phyloP scores from a whole-genome alignment of 2,113 vertebrate species.

The Catagonus wagneri region DNA sequence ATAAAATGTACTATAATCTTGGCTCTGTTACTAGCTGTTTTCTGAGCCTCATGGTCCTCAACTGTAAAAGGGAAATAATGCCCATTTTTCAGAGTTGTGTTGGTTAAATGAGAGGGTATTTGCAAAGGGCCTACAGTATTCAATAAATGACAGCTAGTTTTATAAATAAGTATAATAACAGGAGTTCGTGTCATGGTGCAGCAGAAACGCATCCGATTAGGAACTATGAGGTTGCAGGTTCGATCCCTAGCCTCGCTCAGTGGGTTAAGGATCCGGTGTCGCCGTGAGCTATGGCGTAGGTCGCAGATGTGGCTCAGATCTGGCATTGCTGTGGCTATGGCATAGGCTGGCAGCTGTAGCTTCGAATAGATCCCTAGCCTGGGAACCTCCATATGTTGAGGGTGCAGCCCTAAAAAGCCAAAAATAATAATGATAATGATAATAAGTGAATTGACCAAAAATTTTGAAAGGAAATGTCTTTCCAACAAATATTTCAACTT shows the following conservation, averaged over 20 bases:
- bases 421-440: neutral
- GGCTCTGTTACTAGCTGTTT: neutral
- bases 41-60: neutral
- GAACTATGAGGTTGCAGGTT: no score
- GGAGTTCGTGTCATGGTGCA: no score
- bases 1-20: slow-evolving; percentile 12
- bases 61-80: neutral
- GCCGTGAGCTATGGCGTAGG: no score
- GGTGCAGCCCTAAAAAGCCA: no score
- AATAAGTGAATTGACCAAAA: neutral
- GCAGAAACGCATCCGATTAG: no score
- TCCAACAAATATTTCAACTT: slow-evolving; percentile 24
- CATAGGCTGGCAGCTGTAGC: no score
- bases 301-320: no score
- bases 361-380: no score
- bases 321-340: no score
- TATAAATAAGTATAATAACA: neutral
- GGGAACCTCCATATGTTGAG: no score
- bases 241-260: no score
- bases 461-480: slow-evolving; percentile 15
- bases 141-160: neutral
- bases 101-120: slow-evolving; percentile 1
- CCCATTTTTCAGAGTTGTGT: neutral
- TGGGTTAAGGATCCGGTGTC: no score
- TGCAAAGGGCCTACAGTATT: neutral